Conservation (phyloP, 2,113 vertebrate genomes). For the Megaleporinus macrocephalus region DNA sequence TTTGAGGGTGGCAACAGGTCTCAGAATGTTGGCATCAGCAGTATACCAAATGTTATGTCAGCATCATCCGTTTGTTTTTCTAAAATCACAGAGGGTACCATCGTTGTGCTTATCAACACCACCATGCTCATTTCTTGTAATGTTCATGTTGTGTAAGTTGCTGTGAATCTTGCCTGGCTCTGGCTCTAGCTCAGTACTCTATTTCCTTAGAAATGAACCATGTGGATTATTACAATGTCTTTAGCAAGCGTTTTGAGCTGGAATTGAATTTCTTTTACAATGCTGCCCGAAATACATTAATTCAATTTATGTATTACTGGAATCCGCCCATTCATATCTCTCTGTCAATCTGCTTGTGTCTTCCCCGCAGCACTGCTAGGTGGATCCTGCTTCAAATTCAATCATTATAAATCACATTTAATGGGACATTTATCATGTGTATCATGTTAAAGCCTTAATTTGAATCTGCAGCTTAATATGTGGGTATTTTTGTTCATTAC, state of each 20-base stretch:
- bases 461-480: too few relatives aligned
- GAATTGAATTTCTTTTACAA: background rate
- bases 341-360: background rate
- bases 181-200: background rate
- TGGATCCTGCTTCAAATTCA: background rate
- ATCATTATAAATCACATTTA: background rate
- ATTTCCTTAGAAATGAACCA: background rate
- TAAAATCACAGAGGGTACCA: too few relatives aligned
- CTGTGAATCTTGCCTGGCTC: too few relatives aligned
- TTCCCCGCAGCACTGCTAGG: background rate
- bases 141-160: too few relatives aligned
- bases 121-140: too few relatives aligned
- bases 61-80: background rate
- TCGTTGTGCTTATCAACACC: too few relatives aligned
- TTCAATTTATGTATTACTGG: conserved; percentile 14
- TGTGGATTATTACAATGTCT: background rate
- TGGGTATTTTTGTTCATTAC: background rate
- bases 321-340: background rate
- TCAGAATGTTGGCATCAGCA: background rate
- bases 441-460: background rate
- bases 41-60: background rate
- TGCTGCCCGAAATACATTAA: background rate
- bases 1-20: background rate
- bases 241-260: background rate
- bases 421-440: background rate